phyloP scores from a whole-genome alignment of 2,113 vertebrate species.

The Campylomormyrus numenius region DNA sequence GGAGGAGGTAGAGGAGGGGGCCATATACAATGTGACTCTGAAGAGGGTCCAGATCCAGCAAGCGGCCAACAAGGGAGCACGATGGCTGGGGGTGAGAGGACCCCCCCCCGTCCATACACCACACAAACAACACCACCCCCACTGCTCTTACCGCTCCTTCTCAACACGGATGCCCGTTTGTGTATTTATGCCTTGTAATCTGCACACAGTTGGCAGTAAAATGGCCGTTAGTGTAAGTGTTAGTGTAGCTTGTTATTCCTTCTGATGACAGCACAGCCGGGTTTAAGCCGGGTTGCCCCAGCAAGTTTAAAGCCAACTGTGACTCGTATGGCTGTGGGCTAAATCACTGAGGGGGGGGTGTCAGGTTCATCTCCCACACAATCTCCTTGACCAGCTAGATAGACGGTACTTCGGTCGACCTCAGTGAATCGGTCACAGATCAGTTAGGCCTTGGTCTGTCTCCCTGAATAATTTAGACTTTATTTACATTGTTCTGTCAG shows the following conservation, averaged over 20 bases:
- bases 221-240: not conserved
- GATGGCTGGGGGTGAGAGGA: conserved; percentile 67
- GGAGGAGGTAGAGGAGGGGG: conserved; percentile 93
- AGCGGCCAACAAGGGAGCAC: conserved; percentile 88
- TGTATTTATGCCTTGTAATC: not conserved
- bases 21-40: conserved; percentile 89
- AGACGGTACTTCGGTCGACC: not conserved
- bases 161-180: not conserved
- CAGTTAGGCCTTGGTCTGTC: not conserved
- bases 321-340: not conserved
- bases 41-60: conserved; percentile 92
- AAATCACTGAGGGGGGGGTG: not conserved
- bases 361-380: not conserved
- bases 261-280: not conserved
- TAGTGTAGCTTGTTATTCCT: not conserved
- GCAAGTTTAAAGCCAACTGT: not conserved
- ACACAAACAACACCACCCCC: not conserved
- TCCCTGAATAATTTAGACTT: not conserved
- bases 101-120: not conserved
- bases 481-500: not conserved
- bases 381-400: not conserved
- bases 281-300: not conserved
- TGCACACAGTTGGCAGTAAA: not conserved
- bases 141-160: not conserved
- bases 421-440: not conserved